Evolutionary conservation across 2,113 vertebrate species (phyloP).

Genomic region (Notarius lentiginosus): DNA sequence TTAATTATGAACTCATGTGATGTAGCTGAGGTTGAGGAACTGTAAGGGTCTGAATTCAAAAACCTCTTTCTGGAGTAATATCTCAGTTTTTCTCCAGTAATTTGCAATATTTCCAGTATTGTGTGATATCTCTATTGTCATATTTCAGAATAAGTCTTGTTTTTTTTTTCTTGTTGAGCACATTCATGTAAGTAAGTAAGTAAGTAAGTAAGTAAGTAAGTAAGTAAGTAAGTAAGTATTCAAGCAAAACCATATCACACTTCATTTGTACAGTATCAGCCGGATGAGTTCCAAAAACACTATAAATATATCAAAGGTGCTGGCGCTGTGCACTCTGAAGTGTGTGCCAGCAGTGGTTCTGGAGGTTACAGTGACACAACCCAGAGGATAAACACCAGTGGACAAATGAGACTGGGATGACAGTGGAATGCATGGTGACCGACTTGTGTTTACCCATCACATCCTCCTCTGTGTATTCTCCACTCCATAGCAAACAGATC

Average conservation of each 20-base stretch:
- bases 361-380: slow-evolving; percentile 42
- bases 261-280: neutral
- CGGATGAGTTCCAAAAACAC: slow-evolving; percentile 2
- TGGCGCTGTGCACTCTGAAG: slow-evolving; percentile 7
- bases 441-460: slow-evolving; percentile 46
- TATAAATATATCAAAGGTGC: neutral
- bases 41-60: neutral
- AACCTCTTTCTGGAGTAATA: neutral
- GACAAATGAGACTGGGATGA: slow-evolving; percentile 28
- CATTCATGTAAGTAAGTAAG: neutral
- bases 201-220: too few species aligned
- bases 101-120: neutral
- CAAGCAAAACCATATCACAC: neutral
- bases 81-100: neutral
- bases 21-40: neutral
- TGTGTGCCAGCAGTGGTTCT: slow-evolving; percentile 15
- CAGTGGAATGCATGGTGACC: slow-evolving; percentile 28
- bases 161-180: neutral
- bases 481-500: neutral
- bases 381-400: slow-evolving; percentile 38
- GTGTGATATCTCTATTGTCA: neutral
- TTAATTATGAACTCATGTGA: neutral
- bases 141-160: neutral
- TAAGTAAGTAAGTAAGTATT: neutral
- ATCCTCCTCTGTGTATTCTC: slow-evolving; percentile 38